Percentiles rank a stretch among this genome's conserved stretches.
Conservation (phyloP, 2,797 vertebrate species). For the Enteromius radiatus region DNA sequence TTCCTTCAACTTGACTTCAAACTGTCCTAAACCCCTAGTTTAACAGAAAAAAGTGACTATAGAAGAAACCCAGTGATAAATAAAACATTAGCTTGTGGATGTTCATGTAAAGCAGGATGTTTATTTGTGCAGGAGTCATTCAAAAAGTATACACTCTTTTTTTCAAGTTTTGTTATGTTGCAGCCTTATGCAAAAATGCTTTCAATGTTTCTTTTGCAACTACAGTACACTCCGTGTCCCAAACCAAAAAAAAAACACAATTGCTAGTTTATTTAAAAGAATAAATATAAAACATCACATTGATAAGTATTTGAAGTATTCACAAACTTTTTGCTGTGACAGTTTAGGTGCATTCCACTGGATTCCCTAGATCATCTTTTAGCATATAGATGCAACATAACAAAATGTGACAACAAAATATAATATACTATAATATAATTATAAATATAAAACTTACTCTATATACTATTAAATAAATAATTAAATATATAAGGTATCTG, state of each 20-base stretch:
- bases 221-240: neutral
- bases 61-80: neutral
- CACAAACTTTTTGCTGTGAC: neutral
- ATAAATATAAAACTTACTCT: neutral
- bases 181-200: neutral
- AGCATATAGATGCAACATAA: neutral
- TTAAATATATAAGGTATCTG: neutral
- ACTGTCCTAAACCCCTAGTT: neutral
- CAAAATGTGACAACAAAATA: neutral
- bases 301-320: neutral
- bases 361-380: neutral
- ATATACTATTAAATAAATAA: neutral
- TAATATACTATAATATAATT: neutral
- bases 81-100: conserved; percentile 2
- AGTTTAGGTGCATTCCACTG: neutral
- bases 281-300: neutral
- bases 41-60: conserved; percentile 28
- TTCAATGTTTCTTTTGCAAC: neutral
- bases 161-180: neutral
- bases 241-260: neutral
- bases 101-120: neutral
- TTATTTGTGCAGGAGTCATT: neutral
- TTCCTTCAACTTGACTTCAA: neutral
- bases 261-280: neutral
- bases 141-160: neutral